These are phyloP conservation scores for Diorhabda sublineata DNA, from an alignment of 1,140 invertebrate species.

Conservation along the genomic window DNA sequence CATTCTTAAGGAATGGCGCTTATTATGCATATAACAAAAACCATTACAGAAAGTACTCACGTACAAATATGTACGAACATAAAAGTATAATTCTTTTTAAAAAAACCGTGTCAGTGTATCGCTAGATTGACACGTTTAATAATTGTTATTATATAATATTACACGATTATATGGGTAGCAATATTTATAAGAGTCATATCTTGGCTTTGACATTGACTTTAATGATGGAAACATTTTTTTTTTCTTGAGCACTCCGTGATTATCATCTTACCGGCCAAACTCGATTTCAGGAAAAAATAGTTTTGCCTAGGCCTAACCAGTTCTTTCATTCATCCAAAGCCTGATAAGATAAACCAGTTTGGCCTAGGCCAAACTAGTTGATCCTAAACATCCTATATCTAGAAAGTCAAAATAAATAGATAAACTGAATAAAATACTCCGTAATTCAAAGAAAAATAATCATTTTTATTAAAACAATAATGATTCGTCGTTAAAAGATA, in stretches of 20 bases:
- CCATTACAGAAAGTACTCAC: neutral
- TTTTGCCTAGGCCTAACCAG: no score
- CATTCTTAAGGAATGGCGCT: neutral
- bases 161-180: neutral
- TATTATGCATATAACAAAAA: neutral
- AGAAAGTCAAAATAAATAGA: no score
- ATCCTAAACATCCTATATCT: no score
- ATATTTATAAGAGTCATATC: neutral
- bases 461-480: no score
- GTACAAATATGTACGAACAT: neutral
- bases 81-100: neutral
- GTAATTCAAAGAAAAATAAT: no score
- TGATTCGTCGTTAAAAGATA: no score
- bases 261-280: no score
- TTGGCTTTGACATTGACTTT: neutral
- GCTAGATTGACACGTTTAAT: neutral
- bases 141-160: neutral
- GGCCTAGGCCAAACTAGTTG: no score
- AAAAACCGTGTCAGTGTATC: conserved; percentile 2
- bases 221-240: neutral
- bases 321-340: no score
- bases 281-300: no score
- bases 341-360: no score
- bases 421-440: no score
- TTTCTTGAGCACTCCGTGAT: neutral